Evolutionary conservation across 2,797 vertebrate species (phyloP), one percentile per base, ranked within the genome.

Genomic region (Gephyroberyx darwinii): DNA sequence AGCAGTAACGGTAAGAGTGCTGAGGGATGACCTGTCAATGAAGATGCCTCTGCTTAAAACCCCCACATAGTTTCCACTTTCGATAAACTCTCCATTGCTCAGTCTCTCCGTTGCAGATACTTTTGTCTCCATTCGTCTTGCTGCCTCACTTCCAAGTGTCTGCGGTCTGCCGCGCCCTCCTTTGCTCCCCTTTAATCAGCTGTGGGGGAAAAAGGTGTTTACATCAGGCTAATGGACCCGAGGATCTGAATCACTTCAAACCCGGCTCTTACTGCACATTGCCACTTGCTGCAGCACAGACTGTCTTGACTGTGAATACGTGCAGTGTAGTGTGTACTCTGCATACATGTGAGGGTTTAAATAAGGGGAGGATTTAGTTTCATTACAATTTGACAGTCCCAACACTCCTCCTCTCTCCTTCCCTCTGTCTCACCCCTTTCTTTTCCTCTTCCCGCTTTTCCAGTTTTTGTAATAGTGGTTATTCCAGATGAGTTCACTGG

Each of bases 171-270:
- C 26, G 22, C 30, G 19, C 30, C 17, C 35, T 14, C 67, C 81
- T 43, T 50, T 51, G 43, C 58, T 72, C 47, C 53, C 54, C 19
- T 53, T 59, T 37, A 55, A 52, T 69, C 13, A 50, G n/a, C 19
- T 66, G 39, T 74, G 13, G 17, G 37, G 0, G 51, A 51, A 63
- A 80, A 65, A 61, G 8, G 12, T 67, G 57, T 79, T 89, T 59
- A 81, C 71, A 62, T 52, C 63, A 64, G 47, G 33, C 12, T 48
- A 66, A 48, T 30, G 26, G 60, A 22, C 12, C 56, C 47, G 8
- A 19, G 50, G 61, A 53, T 6, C 35, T 39, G 57, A 77, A 75
- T 69, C 43, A 51, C 35, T 43, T 8, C 64, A 41, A 50, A 69
- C 17, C 47, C 58, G 61, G 57, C 54, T n/a, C 59, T 62, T 2